Evolutionary conservation across 2,888 invertebrate genomes (phyloP).

Genomic region (Craniophora ligustri): DNA sequence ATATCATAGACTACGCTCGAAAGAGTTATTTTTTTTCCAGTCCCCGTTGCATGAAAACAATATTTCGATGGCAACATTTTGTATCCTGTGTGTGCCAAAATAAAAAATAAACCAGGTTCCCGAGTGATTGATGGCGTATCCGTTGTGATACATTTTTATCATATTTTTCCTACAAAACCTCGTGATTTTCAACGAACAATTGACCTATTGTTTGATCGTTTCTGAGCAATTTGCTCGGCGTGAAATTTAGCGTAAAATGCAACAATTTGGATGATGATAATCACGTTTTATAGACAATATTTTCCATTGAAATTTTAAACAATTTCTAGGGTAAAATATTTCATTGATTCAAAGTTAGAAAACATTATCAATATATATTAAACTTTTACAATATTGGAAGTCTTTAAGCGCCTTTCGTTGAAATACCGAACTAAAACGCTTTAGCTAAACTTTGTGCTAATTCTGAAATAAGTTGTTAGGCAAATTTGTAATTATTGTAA

Average conservation of each 20-base stretch:
- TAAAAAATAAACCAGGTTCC: constrained; percentile 40
- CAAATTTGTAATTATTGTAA: constrained; percentile 23
- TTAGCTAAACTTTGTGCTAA: constrained; percentile 22
- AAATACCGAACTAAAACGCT: constrained; percentile 36
- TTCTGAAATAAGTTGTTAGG: constrained; percentile 4
- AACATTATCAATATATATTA: constrained; percentile 23
- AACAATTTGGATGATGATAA: constrained; percentile 37
- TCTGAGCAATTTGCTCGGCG: constrained; percentile 39
- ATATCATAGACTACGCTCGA: constrained; percentile 31
- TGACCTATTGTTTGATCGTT: constrained; percentile 46
- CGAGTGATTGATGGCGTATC: constrained; percentile 52
- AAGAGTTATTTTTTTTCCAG: constrained; percentile 5
- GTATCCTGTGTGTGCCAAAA: constrained; percentile 20
- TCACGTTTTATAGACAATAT: constrained; percentile 12
- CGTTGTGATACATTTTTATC: constrained; percentile 45
- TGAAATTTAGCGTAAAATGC: constrained; percentile 23
- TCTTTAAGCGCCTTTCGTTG: constrained; percentile 20
- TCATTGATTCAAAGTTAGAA: constrained; percentile 8
- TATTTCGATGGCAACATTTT: constrained; percentile 36
- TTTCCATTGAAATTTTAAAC: constrained; percentile 5
- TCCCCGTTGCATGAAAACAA: constrained; percentile 6
- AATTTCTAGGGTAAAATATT: constrained; percentile 24
- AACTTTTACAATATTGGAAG: constrained; percentile 33
- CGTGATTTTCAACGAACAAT: constrained; percentile 42
- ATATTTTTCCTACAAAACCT: constrained; percentile 32